Evolutionary conservation across 2,113 vertebrate species (phyloP).

Genomic region (Camelus bactrianus): DNA sequence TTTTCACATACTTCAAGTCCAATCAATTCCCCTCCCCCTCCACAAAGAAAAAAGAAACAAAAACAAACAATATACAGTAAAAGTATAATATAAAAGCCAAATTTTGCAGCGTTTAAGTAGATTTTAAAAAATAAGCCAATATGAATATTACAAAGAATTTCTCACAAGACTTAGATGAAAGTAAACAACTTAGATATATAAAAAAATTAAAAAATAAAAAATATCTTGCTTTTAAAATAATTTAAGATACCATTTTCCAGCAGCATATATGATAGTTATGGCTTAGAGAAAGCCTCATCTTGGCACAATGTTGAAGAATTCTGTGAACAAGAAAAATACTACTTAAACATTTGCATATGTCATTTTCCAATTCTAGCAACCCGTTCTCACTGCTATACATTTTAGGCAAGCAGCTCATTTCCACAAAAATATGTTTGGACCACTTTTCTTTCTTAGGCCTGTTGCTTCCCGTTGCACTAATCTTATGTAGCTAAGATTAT

Average conservation of each 20-base stretch:
- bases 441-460: not conserved
- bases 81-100: not conserved
- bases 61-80: not conserved
- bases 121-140: constrained; percentile 47
- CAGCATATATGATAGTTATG: constrained; percentile 86
- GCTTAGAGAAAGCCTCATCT: constrained; percentile 85
- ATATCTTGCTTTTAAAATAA: constrained; percentile 52
- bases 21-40: not conserved
- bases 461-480: constrained; percentile 5
- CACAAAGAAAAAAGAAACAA: constrained; percentile 17
- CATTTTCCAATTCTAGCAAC: not conserved
- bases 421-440: not conserved
- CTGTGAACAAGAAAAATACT: constrained; percentile 80
- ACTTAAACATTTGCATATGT: constrained; percentile 27
- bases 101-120: constrained; percentile 25
- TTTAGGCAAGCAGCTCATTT: not conserved
- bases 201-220: not conserved
- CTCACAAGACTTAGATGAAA: constrained; percentile 35
- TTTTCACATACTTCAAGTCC: constrained; percentile 40
- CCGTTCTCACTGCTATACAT: not conserved
- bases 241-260: constrained; percentile 88
- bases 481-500: not conserved
- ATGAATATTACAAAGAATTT: constrained; percentile 50
- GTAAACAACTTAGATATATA: not conserved
- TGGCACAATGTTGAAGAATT: constrained; percentile 87